Percentiles rank a stretch among this genome's conserved stretches.
These are phyloP conservation scores for Callyntrura sp. DNA, from an alignment of 2,888 invertebrate genomes.

Conservation along the genomic window DNA sequence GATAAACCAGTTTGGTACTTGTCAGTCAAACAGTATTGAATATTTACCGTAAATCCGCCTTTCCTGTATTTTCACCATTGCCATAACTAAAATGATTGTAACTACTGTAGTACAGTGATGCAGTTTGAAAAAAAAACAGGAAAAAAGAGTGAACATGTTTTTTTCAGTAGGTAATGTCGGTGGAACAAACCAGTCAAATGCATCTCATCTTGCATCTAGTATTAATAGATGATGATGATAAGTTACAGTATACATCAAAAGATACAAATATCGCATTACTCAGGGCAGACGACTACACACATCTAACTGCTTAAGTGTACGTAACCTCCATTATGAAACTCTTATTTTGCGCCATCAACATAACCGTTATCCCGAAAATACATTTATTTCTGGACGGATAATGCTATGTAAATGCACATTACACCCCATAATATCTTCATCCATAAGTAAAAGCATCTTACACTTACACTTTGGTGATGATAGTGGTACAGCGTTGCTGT, in stretches of 20 bases:
- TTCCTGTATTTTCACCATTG: neutral
- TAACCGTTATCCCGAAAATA: neutral
- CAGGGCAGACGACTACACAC: too few relatives aligned
- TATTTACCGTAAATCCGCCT: neutral
- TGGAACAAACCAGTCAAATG: too few relatives aligned
- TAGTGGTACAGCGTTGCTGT: neutral
- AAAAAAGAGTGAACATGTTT: neutral
- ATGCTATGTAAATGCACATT: neutral
- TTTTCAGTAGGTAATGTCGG: neutral
- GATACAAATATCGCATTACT: too few relatives aligned
- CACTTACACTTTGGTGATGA: too few relatives aligned
- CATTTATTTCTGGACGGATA: slow-evolving; percentile 1
- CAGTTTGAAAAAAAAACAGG: neutral
- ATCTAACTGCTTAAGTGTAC: too few relatives aligned
- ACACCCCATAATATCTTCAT: neutral
- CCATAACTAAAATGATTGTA: neutral
- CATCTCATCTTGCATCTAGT: too few relatives aligned
- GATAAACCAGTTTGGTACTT: neutral
- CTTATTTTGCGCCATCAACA: neutral
- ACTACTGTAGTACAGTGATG: neutral
- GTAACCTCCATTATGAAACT: too few relatives aligned
- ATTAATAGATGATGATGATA: too few relatives aligned
- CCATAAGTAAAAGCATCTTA: too few relatives aligned
- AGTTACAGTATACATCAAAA: too few relatives aligned
- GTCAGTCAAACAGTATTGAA: slow-evolving; percentile 26